Evolutionary conservation across 2,888 invertebrate genomes (phyloP), one percentile per base, ranked within the genome.

Genomic region (Schizotus pectinicornis): DNA sequence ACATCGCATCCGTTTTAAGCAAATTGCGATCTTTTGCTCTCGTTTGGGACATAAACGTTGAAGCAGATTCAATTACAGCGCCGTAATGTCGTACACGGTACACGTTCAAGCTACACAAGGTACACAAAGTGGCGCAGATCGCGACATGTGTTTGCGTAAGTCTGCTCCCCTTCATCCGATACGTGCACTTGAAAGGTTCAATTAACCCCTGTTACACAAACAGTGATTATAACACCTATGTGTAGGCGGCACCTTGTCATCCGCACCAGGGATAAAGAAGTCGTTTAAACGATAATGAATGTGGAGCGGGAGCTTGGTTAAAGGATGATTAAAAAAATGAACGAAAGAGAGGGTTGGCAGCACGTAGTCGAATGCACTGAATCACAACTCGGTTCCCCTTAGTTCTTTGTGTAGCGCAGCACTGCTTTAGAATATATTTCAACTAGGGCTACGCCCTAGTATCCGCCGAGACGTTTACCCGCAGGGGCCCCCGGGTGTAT

Each of bases 161-260:
- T 22, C 38, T 31, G n/a, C 30, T 9, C 39, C 38, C 45, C 11
- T 38, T 30, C 47, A 12, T 13, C 37, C 46, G 46, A 54, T 48
- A 33, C 35, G 48, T 36, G 42, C 31, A 50, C 57, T 41, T 41
- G 52, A 57, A 57, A 38, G 51, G 47, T 48, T 52, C 57, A 57
- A 52, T 57, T 57, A 57, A 52, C 52, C 52, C 48, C 34, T 39
- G 22, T 32, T 34, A 36, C 14, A 30, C 33, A 50, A 56, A 50
- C 49, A 37, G 35, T 49, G 56, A 50, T 56, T 56, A 56, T 56
- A 39, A 45, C 56, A 51, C 56, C 56, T 42, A 42, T 12, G 32
- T 31, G 31, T 31, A 32, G 42, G 42, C 32, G 42, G 32, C 30
- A 42, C 9, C 30, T 30, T 7, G 7, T 31, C 13, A 22, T 13